These are phyloP conservation scores for Pterocles gutturalis DNA, from an alignment of 2,113 vertebrate genomes.

Conservation along the genomic window DNA sequence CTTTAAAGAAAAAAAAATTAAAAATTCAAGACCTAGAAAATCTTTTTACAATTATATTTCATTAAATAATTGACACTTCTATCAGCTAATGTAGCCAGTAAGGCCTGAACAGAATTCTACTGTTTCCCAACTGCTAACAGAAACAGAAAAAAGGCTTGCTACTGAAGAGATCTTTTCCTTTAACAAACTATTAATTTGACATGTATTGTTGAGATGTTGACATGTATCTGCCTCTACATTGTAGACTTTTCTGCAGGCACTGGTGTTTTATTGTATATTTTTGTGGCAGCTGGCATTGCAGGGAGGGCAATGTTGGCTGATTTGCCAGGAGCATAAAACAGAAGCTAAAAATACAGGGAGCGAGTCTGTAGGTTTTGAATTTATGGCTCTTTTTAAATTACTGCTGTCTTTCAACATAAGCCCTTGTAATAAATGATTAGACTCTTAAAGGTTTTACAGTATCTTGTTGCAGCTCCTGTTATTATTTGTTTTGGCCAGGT, in stretches of 20 bases:
- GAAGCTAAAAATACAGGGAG: background rate
- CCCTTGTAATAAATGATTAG: background rate
- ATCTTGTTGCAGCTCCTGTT: background rate
- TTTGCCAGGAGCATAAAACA: background rate
- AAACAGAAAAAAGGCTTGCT: background rate
- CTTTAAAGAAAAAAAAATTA: background rate
- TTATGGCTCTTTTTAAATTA: background rate
- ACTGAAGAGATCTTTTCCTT: background rate
- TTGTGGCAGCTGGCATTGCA: background rate
- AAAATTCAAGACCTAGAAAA: background rate
- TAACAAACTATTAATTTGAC: background rate
- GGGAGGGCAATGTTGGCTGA: background rate
- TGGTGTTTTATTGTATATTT: background rate
- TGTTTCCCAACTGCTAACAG: background rate
- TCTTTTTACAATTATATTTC: background rate
- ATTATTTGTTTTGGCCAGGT: constrained; percentile 73
- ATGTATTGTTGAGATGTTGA: background rate
- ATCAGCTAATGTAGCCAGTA: background rate
- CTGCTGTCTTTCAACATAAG: background rate
- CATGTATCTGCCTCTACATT: background rate
- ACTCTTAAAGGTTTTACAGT: background rate
- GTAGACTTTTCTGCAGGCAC: background rate
- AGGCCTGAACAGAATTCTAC: background rate
- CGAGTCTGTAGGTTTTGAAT: background rate
- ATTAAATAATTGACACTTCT: background rate